phyloP scores from a whole-genome alignment of 2,888 invertebrate genomes.

The Tuberolachnus salignus region DNA sequence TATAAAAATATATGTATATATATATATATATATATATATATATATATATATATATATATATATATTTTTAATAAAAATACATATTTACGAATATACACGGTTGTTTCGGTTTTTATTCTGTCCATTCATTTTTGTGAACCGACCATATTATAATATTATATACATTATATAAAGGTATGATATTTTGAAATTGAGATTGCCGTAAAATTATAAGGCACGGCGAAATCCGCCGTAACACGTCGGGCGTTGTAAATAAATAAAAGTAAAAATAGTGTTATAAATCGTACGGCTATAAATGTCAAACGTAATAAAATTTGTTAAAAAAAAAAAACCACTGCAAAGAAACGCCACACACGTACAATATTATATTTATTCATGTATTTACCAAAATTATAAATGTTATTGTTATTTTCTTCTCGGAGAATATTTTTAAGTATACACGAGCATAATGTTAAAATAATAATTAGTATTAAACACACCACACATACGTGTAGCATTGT shows the following conservation, averaged over 20 bases:
- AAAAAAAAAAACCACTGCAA: neutral
- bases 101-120: neutral
- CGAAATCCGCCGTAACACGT: conserved; percentile 10
- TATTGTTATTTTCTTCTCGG: conserved; percentile 7
- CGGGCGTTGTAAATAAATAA: neutral
- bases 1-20: too few relatives aligned
- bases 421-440: neutral
- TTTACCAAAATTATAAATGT: neutral
- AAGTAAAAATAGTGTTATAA: conserved; percentile 2
- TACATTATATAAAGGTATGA: too few relatives aligned
- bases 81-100: neutral
- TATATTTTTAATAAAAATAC: neutral
- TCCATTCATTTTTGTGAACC: neutral
- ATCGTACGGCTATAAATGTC: conserved; percentile 28
- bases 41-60: neutral
- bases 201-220: neutral
- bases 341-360: neutral
- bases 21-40: neutral
- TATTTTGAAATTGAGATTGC: conserved; percentile 5
- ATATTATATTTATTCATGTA: neutral
- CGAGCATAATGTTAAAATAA: neutral
- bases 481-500: neutral
- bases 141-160: too few relatives aligned
- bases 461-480: neutral
- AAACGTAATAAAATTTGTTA: conserved; percentile 27